Percentiles rank a stretch among this genome's conserved stretches.
Evolutionary conservation across 2,797 vertebrate species (phyloP).

Genomic region (Catharus ustulatus): DNA sequence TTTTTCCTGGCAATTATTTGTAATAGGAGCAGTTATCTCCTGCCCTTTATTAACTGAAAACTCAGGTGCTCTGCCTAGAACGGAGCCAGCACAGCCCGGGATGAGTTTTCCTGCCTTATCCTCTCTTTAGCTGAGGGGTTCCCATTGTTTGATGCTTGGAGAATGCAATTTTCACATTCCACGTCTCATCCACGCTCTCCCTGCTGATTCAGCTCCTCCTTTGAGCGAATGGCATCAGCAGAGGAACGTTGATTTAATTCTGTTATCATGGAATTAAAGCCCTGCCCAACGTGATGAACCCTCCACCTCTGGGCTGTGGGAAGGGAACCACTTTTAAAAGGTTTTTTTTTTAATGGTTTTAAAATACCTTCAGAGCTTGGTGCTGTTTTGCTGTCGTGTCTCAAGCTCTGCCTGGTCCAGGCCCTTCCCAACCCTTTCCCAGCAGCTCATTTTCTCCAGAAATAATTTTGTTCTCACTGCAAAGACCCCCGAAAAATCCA

Average conservation of each 20-base stretch:
- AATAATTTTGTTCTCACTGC: neutral
- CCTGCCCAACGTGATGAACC: fast-evolving
- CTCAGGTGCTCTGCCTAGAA: neutral
- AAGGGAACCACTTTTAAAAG: neutral
- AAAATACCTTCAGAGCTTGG: neutral
- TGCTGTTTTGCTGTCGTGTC: neutral
- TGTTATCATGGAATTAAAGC: neutral
- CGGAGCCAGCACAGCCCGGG: neutral
- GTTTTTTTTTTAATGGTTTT: neutral
- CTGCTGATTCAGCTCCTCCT: neutral
- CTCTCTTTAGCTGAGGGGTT: neutral
- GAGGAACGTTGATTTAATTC: neutral
- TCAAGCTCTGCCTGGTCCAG: fast-evolving
- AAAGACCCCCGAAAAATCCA: neutral
- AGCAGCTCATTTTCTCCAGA: neutral
- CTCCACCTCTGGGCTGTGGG: neutral
- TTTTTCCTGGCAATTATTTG: constrained; percentile 32
- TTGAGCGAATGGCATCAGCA: fast-evolving
- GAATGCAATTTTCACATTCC: neutral
- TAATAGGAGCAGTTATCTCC: neutral
- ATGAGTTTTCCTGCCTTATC: neutral
- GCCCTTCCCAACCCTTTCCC: neutral
- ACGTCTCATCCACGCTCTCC: fast-evolving
- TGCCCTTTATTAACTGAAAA: neutral
- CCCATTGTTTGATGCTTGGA: neutral